Conservation (phyloP, 2,113 vertebrate species). For the Chloebia gouldiae region DNA sequence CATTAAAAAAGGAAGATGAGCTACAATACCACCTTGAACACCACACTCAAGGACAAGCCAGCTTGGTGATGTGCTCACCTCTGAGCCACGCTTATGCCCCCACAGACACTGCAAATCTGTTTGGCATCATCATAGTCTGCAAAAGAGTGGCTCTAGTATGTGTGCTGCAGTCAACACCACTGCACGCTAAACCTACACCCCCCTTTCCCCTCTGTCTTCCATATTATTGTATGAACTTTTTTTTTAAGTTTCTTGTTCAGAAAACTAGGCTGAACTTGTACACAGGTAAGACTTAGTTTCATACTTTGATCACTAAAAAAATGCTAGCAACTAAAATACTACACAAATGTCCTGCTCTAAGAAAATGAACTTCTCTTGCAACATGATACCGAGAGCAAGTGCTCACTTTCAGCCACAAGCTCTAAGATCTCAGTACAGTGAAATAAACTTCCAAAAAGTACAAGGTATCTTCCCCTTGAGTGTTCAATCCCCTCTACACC, state of each 20-base stretch:
- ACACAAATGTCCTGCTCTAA: background rate
- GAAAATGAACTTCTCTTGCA: background rate
- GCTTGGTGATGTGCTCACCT: background rate
- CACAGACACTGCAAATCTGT: background rate
- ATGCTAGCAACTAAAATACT: background rate
- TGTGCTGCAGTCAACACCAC: accelerated
- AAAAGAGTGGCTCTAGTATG: background rate
- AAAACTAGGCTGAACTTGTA: background rate
- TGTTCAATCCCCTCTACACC: background rate
- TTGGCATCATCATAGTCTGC: background rate
- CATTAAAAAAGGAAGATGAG: background rate
- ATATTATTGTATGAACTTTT: background rate
- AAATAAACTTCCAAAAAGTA: background rate
- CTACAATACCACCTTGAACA: background rate
- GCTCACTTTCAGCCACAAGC: background rate
- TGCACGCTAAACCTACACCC: background rate
- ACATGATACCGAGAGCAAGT: background rate
- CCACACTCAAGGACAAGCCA: background rate
- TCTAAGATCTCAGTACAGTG: background rate
- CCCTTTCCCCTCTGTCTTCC: background rate
- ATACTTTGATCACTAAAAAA: background rate
- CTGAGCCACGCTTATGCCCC: background rate
- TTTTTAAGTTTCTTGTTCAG: background rate
- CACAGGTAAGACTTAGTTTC: background rate
- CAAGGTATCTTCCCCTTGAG: background rate